Percentiles rank a stretch among this genome's conserved stretches.
Evolutionary conservation across 35 echinoderm and acorn worm species (phyloP).

Genomic region (Apostichopus californicus): DNA sequence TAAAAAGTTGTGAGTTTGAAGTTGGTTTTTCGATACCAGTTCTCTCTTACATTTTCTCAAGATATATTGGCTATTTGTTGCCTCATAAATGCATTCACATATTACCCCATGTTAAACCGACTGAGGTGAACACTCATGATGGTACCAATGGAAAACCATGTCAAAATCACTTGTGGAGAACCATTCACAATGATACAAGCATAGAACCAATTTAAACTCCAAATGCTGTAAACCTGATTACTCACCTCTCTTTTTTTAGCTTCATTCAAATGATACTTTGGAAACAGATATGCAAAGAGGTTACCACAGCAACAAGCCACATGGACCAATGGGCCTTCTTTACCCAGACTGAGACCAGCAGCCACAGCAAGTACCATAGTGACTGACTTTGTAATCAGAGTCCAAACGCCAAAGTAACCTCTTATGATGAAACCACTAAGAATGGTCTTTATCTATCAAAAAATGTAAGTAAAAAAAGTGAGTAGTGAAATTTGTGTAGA

Average conservation of each 20-base stretch:
- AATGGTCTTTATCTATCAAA: conserved; percentile 95
- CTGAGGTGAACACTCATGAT: too few relatives aligned
- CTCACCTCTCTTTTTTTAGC: conserved; percentile 99
- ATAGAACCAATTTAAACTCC: too few relatives aligned
- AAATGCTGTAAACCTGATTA: neutral
- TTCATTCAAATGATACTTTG: conserved; percentile 93
- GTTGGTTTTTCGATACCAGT: too few relatives aligned
- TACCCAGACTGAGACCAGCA: conserved; percentile 94
- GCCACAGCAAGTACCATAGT: conserved; percentile 96
- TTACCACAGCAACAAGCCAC: conserved; percentile 99
- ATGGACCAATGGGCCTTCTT: conserved; percentile 97
- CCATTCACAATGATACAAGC: too few relatives aligned
- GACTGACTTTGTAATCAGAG: conserved; percentile 86
- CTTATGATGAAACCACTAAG: conserved; percentile 98
- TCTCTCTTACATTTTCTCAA: too few relatives aligned
- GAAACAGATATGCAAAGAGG: conserved; percentile 88
- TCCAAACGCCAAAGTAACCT: conserved; percentile 95
- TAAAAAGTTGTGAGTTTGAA: too few relatives aligned
- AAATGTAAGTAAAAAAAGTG: neutral
- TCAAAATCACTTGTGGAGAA: too few relatives aligned
- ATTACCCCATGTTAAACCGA: too few relatives aligned
- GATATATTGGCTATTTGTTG: too few relatives aligned
- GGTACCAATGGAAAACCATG: too few relatives aligned
- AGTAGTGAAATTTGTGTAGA: too few relatives aligned
- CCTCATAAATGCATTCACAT: too few relatives aligned